These are phyloP conservation scores for Danionella dracula DNA, from an alignment of 2,797 vertebrate genomes.

Conservation along the genomic window DNA sequence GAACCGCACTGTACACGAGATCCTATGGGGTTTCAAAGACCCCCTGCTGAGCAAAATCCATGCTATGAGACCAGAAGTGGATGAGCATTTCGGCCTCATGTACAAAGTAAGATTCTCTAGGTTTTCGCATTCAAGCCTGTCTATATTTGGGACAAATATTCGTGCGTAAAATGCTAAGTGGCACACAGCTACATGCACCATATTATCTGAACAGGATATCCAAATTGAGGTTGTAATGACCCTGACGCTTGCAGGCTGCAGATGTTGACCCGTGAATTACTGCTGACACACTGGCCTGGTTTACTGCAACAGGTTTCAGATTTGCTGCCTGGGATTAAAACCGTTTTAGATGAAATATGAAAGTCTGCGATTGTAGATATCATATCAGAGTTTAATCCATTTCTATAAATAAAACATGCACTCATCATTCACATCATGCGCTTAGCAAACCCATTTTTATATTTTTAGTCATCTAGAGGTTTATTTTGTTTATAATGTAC, in stretches of 20 bases:
- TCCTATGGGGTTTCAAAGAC: constrained; percentile 77
- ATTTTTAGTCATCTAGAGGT: neutral
- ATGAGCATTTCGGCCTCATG: constrained; percentile 75
- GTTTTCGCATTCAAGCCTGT: neutral
- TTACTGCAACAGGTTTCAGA: constrained; percentile 7
- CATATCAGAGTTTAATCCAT: neutral
- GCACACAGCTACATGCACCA: neutral
- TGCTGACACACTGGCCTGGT: constrained; percentile 13
- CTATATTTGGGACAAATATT: neutral
- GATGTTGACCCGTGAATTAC: constrained; percentile 2
- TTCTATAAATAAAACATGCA: neutral
- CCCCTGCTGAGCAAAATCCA: constrained; percentile 67
- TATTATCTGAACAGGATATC: neutral
- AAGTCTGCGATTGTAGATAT: neutral
- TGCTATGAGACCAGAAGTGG: constrained; percentile 64
- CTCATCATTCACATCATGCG: neutral
- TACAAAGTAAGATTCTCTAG: constrained; percentile 66
- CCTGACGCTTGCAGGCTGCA: neutral
- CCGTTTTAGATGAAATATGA: neutral
- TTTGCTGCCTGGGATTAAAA: neutral
- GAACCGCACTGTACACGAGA: constrained; percentile 68
- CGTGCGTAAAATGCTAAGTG: neutral
- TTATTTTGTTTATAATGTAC: no score
- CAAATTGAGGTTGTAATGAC: neutral
- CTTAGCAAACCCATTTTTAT: neutral